Evolutionary conservation across 2,888 invertebrate species (phyloP).

Genomic region (Cecidostiba fungosa): DNA sequence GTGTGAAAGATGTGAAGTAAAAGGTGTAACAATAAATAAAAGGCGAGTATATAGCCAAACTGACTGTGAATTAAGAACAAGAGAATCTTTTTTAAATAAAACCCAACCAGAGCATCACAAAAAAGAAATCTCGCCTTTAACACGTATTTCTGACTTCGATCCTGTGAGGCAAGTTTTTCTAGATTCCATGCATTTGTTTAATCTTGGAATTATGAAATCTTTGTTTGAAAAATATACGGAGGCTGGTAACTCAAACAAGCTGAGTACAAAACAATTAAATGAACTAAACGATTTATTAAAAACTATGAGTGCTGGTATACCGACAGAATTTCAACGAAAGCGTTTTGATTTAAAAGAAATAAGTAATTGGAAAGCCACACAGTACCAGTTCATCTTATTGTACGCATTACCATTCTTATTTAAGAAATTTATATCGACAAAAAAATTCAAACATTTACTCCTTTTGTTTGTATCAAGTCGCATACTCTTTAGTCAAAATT

Average conservation of each 20-base stretch:
- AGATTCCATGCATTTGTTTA: conserved; percentile 66
- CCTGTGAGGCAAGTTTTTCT: conserved; percentile 56
- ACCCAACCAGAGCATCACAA: conserved; percentile 62
- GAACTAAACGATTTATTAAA: conserved; percentile 33
- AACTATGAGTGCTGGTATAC: conserved; percentile 58
- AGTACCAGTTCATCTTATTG: too few species aligned
- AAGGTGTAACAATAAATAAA: conserved; percentile 58
- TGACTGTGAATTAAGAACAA: conserved; percentile 55
- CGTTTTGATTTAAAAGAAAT: conserved; percentile 59
- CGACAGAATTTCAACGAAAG: conserved; percentile 67
- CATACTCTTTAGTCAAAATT: too few species aligned
- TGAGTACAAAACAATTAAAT: not conserved
- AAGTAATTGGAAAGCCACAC: conserved; percentile 63
- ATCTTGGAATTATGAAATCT: conserved; percentile 57
- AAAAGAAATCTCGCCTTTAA: too few species aligned
- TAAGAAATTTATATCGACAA: too few species aligned
- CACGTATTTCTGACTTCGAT: too few species aligned
- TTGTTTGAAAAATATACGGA: conserved; percentile 51
- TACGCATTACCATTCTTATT: too few species aligned
- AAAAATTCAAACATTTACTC: too few species aligned
- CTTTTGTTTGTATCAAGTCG: too few species aligned
- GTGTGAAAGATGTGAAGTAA: conserved; percentile 63
- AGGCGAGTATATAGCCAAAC: conserved; percentile 58
- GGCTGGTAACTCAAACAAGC: not conserved
- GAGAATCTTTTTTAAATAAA: conserved; percentile 63